Percentiles rank a stretch among this genome's conserved stretches.
Evolutionary conservation across 2,888 invertebrate species (phyloP).

Genomic region (Lucinisca nassula): DNA sequence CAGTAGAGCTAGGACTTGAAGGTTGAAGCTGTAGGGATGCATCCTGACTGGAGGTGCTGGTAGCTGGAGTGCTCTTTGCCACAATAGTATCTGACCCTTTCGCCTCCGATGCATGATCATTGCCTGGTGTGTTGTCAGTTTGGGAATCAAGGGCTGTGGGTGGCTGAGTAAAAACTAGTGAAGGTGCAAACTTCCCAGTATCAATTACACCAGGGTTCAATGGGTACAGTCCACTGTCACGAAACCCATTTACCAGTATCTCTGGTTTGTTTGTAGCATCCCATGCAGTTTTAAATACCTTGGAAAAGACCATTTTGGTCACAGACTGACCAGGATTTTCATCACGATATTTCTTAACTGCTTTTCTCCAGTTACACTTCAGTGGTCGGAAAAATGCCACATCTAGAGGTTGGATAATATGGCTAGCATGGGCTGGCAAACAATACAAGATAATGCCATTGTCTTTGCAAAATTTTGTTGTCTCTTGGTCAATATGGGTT

Average conservation of each 20-base stretch:
- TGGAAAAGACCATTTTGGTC: constrained; percentile 32
- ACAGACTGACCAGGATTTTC: constrained; percentile 13
- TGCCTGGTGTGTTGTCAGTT: too few species aligned
- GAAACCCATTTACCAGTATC: constrained; percentile 36
- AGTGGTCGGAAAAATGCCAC: background rate
- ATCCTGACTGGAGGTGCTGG: background rate
- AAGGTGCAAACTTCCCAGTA: constrained; percentile 5
- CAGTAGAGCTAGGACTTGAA: background rate
- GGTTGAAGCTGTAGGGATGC: background rate
- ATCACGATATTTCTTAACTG: background rate
- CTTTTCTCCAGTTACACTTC: background rate
- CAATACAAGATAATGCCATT: constrained; percentile 59
- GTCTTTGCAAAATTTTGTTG: constrained; percentile 24
- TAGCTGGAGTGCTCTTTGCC: too few species aligned
- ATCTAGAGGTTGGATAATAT: background rate
- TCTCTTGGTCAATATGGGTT: constrained; percentile 33
- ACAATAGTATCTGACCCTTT: too few species aligned
- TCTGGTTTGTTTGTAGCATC: constrained; percentile 24
- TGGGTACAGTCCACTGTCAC: constrained; percentile 36
- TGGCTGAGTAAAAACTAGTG: background rate
- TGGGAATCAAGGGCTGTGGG: too few species aligned
- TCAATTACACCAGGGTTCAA: background rate
- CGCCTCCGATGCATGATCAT: too few species aligned
- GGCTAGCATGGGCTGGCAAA: constrained; percentile 48
- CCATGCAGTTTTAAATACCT: constrained; percentile 24